Conservation (phyloP, 2,888 invertebrate species). For the Pristionchus exspectatus region DNA sequence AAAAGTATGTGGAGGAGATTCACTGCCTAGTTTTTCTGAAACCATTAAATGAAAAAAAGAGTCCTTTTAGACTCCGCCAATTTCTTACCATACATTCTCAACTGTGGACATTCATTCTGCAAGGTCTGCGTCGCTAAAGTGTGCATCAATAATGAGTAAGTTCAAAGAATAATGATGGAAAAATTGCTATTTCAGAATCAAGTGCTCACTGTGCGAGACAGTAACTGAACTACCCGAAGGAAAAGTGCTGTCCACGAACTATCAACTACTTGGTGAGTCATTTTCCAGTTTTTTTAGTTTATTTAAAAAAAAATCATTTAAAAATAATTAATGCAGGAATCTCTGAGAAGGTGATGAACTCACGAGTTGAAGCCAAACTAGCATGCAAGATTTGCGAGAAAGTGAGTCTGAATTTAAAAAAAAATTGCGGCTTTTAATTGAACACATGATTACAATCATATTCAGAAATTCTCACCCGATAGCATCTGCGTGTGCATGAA, state of each 20-base stretch:
- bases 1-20: too few species aligned
- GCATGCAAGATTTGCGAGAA: background rate
- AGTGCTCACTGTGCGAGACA: background rate
- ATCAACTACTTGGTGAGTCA: background rate
- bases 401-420: background rate
- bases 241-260: background rate
- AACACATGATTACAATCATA: too few species aligned
- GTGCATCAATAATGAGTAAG: background rate
- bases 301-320: background rate
- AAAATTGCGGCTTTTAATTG: too few species aligned
- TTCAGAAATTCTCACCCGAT: slow-evolving; percentile 26
- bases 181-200: background rate
- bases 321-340: background rate
- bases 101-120: slow-evolving; percentile 42
- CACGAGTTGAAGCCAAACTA: background rate
- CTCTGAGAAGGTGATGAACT: background rate
- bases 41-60: too few species aligned
- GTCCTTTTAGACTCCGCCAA: background rate
- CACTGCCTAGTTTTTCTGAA: too few species aligned
- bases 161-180: background rate
- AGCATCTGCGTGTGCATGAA: background rate
- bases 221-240: background rate
- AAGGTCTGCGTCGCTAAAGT: background rate
- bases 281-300: background rate
- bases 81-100: background rate